Conservation (phyloP, 23 tunicate genomes). For the Ciona savignyi region DNA sequence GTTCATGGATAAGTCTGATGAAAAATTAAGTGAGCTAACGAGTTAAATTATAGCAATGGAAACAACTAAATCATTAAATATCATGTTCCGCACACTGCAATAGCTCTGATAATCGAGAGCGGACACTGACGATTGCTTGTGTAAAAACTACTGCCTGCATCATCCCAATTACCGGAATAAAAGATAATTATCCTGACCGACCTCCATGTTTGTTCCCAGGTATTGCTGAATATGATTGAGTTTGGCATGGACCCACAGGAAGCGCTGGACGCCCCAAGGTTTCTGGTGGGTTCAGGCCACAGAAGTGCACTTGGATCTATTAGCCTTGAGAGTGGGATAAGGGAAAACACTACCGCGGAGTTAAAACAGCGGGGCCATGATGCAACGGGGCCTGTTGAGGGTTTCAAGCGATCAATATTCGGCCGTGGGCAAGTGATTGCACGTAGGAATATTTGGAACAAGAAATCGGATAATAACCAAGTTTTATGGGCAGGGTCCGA, state of each 20-base stretch:
- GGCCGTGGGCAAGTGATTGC: slow-evolving; percentile 85
- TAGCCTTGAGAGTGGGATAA: slow-evolving; percentile 53
- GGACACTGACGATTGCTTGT: too few species aligned
- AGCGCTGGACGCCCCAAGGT: slow-evolving; percentile 84
- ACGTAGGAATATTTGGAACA: slow-evolving; percentile 32
- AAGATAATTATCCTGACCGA: too few species aligned
- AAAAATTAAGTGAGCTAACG: too few species aligned
- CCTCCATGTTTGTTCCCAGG: too few species aligned
- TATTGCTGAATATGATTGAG: slow-evolving; percentile 60
- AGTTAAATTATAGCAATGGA: too few species aligned
- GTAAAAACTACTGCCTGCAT: too few species aligned
- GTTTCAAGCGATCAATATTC: slow-evolving; percentile 21
- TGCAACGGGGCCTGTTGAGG: slow-evolving; percentile 24
- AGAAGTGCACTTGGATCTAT: slow-evolving; percentile 14
- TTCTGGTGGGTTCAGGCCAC: slow-evolving; percentile 45
- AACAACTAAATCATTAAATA: too few species aligned
- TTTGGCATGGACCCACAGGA: slow-evolving; percentile 87
- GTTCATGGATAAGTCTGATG: too few species aligned
- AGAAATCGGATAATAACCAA: neutral
- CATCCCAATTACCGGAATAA: too few species aligned
- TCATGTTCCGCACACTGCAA: too few species aligned
- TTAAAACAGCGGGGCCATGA: slow-evolving; percentile 44
- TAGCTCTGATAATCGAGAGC: too few species aligned
- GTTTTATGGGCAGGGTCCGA: slow-evolving; percentile 73
- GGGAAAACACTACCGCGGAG: neutral